phyloP scores from a whole-genome alignment of 1,140 invertebrate genomes.

The Cardiocondyla obscurior region DNA sequence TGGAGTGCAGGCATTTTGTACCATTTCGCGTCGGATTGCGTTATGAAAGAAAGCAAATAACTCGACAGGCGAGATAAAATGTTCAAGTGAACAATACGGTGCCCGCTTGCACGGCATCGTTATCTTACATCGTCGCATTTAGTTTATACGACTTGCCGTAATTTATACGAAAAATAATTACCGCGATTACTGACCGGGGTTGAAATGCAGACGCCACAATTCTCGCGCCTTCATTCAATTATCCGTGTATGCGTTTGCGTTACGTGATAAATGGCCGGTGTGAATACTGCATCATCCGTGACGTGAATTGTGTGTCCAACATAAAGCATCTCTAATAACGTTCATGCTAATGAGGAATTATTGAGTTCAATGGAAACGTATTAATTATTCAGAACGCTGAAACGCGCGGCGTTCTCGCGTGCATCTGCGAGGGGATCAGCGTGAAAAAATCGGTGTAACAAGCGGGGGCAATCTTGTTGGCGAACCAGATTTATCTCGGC shows the following conservation, averaged over 20 bases:
- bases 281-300: slow-evolving; percentile 25
- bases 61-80: not conserved
- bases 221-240: not conserved
- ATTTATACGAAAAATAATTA: slow-evolving; percentile 9
- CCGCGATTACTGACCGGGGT: not conserved
- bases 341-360: slow-evolving; percentile 52
- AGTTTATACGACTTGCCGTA: not conserved
- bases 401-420: not conserved
- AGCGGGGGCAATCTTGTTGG: slow-evolving; percentile 22
- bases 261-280: slow-evolving; percentile 5
- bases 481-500: slow-evolving; percentile 17
- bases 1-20: not conserved
- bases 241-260: not conserved
- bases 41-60: not conserved
- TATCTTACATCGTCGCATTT: not conserved
- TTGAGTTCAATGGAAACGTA: slow-evolving; percentile 44
- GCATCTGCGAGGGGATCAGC: not conserved
- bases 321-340: slow-evolving; percentile 47
- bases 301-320: slow-evolving; percentile 34
- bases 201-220: slow-evolving; percentile 32
- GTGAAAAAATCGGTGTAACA: slow-evolving; percentile 26
- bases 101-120: not conserved
- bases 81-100: not conserved
- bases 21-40: not conserved
- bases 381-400: slow-evolving; percentile 40